Percentiles rank a stretch among this genome's conserved stretches.
phyloP scores from a whole-genome alignment of 2,888 invertebrate genomes.

The Eupithecia vulgata region DNA sequence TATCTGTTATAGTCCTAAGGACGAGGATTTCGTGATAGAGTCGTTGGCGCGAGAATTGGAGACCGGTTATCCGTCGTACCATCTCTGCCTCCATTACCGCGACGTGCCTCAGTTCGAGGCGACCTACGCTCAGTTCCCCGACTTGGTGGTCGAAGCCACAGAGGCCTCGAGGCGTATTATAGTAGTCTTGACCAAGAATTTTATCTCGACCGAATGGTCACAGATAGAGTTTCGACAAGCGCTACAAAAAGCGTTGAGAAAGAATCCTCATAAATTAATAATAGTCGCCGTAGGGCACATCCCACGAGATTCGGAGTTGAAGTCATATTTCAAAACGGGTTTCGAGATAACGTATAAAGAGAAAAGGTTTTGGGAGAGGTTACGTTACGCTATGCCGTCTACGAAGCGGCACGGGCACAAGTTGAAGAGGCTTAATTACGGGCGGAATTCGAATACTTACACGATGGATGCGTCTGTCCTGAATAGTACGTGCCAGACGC shows the following conservation, averaged over 20 bases:
- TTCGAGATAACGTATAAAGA: constrained; percentile 95
- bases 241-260: constrained; percentile 93
- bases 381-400: constrained; percentile 94
- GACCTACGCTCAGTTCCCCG: constrained; percentile 88
- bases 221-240: constrained; percentile 95
- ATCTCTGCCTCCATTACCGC: constrained; percentile 94
- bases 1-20: constrained; percentile 96
- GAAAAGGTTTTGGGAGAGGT: constrained; percentile 96
- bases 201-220: constrained; percentile 96
- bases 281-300: constrained; percentile 91
- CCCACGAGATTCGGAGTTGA: constrained; percentile 93
- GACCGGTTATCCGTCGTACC: constrained; percentile 90
- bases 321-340: constrained; percentile 94
- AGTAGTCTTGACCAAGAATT: constrained; percentile 93
- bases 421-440: constrained; percentile 86
- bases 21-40: constrained; percentile 94
- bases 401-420: constrained; percentile 86
- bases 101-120: constrained; percentile 90
- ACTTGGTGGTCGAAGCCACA: constrained; percentile 92
- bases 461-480: constrained; percentile 88
- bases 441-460: constrained; percentile 93
- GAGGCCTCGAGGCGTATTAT: constrained; percentile 94
- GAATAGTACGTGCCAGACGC: constrained; percentile 85
- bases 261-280: constrained; percentile 93
- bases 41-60: constrained; percentile 93